Conservation (phyloP, 2,113 vertebrate genomes). For the Danio rerio region GRCz12tu NC_133178.1:31252001-31252500, state of each 20-base stretch:
- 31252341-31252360: constrained; percentile 71
- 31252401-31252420: background rate
- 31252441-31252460: background rate
- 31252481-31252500: constrained; percentile 35
- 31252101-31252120: constrained; percentile 31
- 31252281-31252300: constrained; percentile 73
- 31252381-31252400: background rate
- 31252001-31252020: background rate
- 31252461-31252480: background rate
- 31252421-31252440: no score
- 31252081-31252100: constrained; percentile 42
- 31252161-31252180: constrained; percentile 48
- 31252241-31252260: constrained; percentile 21
- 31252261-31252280: constrained; percentile 64
- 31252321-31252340: constrained; percentile 74
- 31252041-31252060: background rate
- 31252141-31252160: constrained; percentile 66
- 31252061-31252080: constrained; percentile 3
- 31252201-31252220: constrained; percentile 27
- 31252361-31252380: background rate
- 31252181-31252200: constrained; percentile 33
- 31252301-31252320: constrained; percentile 71
- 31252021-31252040: background rate
- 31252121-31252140: constrained; percentile 54
- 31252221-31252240: constrained; percentile 3